phyloP scores from a whole-genome alignment of 2,888 invertebrate genomes.

The Mimas tiliae region DNA sequence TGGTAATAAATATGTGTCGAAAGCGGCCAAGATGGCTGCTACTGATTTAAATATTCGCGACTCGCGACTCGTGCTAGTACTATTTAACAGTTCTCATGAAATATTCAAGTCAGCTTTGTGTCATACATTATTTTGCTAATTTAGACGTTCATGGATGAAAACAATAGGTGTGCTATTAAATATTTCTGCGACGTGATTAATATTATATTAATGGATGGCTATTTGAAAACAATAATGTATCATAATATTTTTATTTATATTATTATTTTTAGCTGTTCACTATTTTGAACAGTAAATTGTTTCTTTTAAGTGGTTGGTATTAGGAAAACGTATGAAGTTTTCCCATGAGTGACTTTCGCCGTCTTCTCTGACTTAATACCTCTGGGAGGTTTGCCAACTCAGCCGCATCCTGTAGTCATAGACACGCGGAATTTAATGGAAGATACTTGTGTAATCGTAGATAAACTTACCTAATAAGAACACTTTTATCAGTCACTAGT shows the following conservation, averaged over 20 bases:
- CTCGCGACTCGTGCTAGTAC: not conserved
- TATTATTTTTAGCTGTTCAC: slow-evolving; percentile 1
- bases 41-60: slow-evolving; percentile 10
- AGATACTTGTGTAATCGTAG: slow-evolving; percentile 40
- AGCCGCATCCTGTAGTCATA: slow-evolving; percentile 28
- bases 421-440: slow-evolving; percentile 37
- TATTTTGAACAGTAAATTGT: not conserved
- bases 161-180: slow-evolving; percentile 6
- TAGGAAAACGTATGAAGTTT: slow-evolving; percentile 14
- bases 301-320: not conserved
- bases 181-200: not conserved
- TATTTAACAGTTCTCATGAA: slow-evolving; percentile 19
- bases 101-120: slow-evolving; percentile 16
- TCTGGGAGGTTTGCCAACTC: slow-evolving; percentile 33
- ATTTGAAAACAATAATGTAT: not conserved
- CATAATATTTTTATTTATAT: too few relatives aligned
- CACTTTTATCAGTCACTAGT: not conserved
- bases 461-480: slow-evolving; percentile 27
- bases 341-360: slow-evolving; percentile 33
- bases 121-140: slow-evolving; percentile 11
- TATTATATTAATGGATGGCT: slow-evolving; percentile 3
- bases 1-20: not conserved
- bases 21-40: not conserved
- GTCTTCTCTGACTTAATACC: slow-evolving; percentile 28
- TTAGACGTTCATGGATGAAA: slow-evolving; percentile 3